Percentiles rank a stretch among this genome's conserved stretches.
Evolutionary conservation across 2,888 invertebrate species (phyloP).

Genomic region (Celastrina argiolus): DNA sequence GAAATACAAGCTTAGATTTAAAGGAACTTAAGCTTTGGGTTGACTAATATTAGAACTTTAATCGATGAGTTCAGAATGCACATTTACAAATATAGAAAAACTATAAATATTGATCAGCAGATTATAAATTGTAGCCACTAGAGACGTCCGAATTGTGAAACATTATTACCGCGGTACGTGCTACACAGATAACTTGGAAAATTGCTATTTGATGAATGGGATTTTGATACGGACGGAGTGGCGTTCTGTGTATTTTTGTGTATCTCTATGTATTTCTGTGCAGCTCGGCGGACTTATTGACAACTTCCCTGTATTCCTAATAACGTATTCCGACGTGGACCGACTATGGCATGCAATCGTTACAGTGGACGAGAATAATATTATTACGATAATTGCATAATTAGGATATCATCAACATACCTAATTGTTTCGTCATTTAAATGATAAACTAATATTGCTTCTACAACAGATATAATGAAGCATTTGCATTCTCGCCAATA

Average conservation of each 20-base stretch:
- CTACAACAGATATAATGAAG: background rate
- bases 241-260: background rate
- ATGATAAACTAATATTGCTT: conserved; percentile 2
- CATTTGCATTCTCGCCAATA: conserved; percentile 3
- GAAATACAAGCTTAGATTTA: too few relatives aligned
- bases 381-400: background rate
- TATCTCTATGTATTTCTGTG: background rate
- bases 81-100: background rate
- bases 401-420: conserved; percentile 1
- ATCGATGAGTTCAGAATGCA: too few relatives aligned
- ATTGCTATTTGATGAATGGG: conserved; percentile 20
- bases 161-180: conserved; percentile 2
- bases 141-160: conserved; percentile 9
- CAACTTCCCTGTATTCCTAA: background rate
- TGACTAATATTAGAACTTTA: too few relatives aligned
- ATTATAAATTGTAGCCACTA: conserved; percentile 1
- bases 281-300: background rate
- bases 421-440: conserved; percentile 8
- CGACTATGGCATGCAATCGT: background rate
- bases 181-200: conserved; percentile 17
- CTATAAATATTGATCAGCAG: background rate
- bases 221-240: conserved; percentile 7
- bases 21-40: too few relatives aligned
- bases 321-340: background rate
- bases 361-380: background rate